phyloP scores from a whole-genome alignment of 1,140 invertebrate genomes.

The Saccostrea echinata region DNA sequence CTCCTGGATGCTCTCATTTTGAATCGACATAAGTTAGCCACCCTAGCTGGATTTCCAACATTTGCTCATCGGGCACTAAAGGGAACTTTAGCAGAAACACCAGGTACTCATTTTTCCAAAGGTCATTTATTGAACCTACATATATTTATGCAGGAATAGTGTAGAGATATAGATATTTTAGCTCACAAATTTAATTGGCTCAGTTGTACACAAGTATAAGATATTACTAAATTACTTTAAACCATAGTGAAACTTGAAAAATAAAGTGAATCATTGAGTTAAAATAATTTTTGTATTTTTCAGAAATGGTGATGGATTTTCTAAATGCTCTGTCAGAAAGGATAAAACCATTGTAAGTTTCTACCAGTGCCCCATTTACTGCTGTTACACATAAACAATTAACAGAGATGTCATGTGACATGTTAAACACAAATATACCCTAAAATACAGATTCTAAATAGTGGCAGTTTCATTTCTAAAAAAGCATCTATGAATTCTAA shows the following conservation, averaged over 20 bases:
- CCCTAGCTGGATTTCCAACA: constrained; percentile 91
- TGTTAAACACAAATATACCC: no score
- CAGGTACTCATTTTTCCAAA: constrained; percentile 77
- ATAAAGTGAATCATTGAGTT: neutral
- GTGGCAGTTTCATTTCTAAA: no score
- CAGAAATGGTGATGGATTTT: constrained; percentile 88
- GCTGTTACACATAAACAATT: no score
- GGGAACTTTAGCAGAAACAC: constrained; percentile 91
- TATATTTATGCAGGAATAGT: no score
- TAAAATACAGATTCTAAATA: no score
- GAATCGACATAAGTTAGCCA: constrained; percentile 88
- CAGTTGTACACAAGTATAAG: neutral
- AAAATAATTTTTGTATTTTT: constrained; percentile 42
- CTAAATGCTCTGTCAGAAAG: constrained; percentile 88
- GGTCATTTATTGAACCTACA: no score
- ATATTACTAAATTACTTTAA: no score
- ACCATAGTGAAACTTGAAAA: no score
- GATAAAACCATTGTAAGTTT: constrained; percentile 69
- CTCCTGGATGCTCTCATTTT: constrained; percentile 87
- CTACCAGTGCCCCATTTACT: neutral
- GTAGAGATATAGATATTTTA: no score
- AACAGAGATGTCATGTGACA: no score
- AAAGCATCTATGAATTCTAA: no score
- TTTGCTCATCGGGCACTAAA: constrained; percentile 94
- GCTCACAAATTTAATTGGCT: no score